Evolutionary conservation across 2,888 invertebrate species (phyloP).

Genomic region (Meteorus colon): DNA sequence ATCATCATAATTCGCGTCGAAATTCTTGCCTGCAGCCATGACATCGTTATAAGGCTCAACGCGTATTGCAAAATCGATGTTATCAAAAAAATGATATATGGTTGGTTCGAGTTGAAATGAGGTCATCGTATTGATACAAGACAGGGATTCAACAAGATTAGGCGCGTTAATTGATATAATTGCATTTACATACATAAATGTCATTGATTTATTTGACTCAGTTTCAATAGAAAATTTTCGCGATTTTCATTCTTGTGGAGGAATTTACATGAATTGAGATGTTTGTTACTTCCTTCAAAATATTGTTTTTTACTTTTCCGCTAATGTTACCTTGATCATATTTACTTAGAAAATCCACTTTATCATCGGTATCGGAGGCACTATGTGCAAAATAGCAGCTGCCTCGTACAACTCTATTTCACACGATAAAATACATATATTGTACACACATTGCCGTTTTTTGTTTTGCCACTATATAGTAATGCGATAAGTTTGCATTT

Average conservation of each 20-base stretch:
- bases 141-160: neutral
- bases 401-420: neutral
- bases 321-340: neutral
- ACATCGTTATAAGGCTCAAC: neutral
- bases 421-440: neutral
- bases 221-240: slow-evolving; percentile 16
- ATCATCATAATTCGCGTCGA: neutral
- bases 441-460: neutral
- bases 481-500: neutral
- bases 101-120: slow-evolving; percentile 57
- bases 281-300: no score
- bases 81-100: slow-evolving; percentile 53
- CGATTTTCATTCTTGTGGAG: neutral
- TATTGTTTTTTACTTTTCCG: neutral
- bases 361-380: neutral
- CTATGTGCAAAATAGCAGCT: neutral
- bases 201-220: slow-evolving; percentile 55
- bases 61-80: slow-evolving; percentile 57
- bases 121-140: slow-evolving; percentile 56
- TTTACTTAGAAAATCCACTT: neutral
- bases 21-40: neutral
- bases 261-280: no score
- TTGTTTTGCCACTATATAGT: neutral
- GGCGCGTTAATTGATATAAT: slow-evolving; percentile 56
- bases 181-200: slow-evolving; percentile 40